Evolutionary conservation across 2,888 invertebrate species (phyloP).

Genomic region (Galerucella calmariensis): DNA sequence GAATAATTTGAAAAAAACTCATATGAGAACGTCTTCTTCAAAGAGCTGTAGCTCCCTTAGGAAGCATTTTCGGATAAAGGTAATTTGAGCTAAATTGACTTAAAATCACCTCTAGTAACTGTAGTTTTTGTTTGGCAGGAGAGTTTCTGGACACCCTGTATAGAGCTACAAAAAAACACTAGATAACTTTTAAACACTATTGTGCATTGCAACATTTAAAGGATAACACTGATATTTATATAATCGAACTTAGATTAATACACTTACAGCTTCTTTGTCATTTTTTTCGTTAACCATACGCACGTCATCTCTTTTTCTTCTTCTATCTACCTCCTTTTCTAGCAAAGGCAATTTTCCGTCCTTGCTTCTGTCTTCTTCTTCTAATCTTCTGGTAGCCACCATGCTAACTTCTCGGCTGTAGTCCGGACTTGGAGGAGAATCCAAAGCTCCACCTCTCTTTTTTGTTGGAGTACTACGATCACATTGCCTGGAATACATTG

Average conservation of each 20-base stretch:
- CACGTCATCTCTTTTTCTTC: constrained; percentile 63
- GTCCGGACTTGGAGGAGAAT: constrained; percentile 67
- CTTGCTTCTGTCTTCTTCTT: constrained; percentile 69
- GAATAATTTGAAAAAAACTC: too few species aligned
- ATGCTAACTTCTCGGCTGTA: constrained; percentile 78
- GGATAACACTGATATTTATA: neutral
- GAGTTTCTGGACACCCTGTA: too few species aligned
- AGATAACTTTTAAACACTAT: too few species aligned
- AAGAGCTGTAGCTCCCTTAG: too few species aligned
- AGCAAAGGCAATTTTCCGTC: constrained; percentile 62
- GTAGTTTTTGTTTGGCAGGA: too few species aligned
- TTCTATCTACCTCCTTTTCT: constrained; percentile 52
- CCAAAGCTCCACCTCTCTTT: constrained; percentile 57
- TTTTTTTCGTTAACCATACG: constrained; percentile 73
- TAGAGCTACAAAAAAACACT: too few species aligned
- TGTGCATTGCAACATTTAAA: neutral
- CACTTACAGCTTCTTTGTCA: constrained; percentile 62
- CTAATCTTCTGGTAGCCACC: constrained; percentile 66
- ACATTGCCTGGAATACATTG: constrained; percentile 49
- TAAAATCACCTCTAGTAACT: too few species aligned
- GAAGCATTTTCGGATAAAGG: too few species aligned
- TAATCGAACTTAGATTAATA: neutral
- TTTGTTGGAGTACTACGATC: constrained; percentile 67
- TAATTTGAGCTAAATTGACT: too few species aligned
- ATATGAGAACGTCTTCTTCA: too few species aligned